phyloP scores from a whole-genome alignment of 1,140 invertebrate species.

The Caenorhabditis elegans region DNA sequence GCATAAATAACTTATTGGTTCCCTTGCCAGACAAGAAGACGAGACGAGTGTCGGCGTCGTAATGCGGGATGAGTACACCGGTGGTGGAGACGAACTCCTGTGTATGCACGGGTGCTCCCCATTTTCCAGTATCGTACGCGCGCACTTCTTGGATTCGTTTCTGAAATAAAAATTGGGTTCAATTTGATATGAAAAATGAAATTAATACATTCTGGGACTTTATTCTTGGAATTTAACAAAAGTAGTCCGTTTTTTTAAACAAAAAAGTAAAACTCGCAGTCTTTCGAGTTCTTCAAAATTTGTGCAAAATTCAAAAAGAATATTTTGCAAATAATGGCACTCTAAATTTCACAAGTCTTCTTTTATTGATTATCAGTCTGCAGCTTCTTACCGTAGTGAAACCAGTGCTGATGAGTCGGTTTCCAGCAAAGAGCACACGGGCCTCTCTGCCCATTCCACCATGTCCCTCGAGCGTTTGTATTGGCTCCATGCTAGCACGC shows the following conservation, averaged over 20 bases:
- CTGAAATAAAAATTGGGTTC: conserved; percentile 36
- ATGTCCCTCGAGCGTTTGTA: conserved; percentile 43
- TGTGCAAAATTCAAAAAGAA: too few species aligned
- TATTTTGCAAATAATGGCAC: too few species aligned
- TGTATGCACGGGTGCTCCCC: conserved; percentile 41
- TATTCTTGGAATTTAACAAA: too few species aligned
- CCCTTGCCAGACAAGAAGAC: conserved; percentile 93
- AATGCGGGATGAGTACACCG: conserved; percentile 84
- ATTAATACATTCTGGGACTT: too few species aligned
- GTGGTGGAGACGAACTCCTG: conserved; percentile 61
- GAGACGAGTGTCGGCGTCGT: conserved; percentile 85
- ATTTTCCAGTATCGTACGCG: conserved; percentile 66
- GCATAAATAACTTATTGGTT: conserved; percentile 67
- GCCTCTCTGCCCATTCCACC: conserved; percentile 53
- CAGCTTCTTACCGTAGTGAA: conserved; percentile 63
- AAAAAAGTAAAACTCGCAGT: too few species aligned
- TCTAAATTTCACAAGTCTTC: too few species aligned
- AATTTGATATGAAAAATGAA: too few species aligned
- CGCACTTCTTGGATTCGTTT: conserved; percentile 64
- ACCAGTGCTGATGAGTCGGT: conserved; percentile 66
- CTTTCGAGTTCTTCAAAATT: too few species aligned
- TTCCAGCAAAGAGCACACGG: conserved; percentile 66
- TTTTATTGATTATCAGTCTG: too few species aligned
- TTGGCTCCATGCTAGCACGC: conserved; percentile 41
- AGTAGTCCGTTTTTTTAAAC: too few species aligned